phyloP scores from a whole-genome alignment of 1,140 invertebrate species.

The Scaptomyza hsui region DNA sequence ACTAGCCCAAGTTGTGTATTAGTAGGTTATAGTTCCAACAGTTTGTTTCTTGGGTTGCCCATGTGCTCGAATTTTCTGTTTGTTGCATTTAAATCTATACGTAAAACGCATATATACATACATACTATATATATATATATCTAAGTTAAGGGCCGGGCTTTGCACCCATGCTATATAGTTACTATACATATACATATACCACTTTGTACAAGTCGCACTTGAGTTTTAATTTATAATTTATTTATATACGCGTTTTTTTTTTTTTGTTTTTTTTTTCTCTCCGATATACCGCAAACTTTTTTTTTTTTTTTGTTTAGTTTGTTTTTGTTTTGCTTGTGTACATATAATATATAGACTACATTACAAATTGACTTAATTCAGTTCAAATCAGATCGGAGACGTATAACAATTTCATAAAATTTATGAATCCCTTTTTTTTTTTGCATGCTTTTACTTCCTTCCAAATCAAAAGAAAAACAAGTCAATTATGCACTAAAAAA shows the following conservation, averaged over 20 bases:
- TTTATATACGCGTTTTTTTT: conserved; percentile 31
- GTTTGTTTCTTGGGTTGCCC: conserved; percentile 47
- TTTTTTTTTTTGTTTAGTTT: conserved; percentile 12
- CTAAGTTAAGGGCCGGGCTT: conserved; percentile 37
- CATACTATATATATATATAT: conserved; percentile 36
- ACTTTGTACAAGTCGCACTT: conserved; percentile 37
- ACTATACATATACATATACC: conserved; percentile 39
- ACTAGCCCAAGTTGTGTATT: conserved; percentile 56
- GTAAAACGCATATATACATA: conserved; percentile 37
- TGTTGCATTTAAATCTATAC: conserved; percentile 57
- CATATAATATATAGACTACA: conserved; percentile 17
- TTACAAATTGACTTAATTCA: conserved; percentile 23
- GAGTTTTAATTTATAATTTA: conserved; percentile 55
- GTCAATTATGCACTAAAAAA: conserved; percentile 1
- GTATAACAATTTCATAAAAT: conserved; percentile 27
- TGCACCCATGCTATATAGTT: conserved; percentile 49
- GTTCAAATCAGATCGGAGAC: conserved; percentile 18
- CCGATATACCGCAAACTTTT: conserved; percentile 13
- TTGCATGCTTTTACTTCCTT: conserved; percentile 76
- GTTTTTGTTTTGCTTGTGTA: conserved; percentile 18
- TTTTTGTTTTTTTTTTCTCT: conserved; percentile 18
- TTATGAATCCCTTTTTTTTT: conserved; percentile 54
- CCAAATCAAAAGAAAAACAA: conserved; percentile 47
- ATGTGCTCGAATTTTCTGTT: conserved; percentile 72
- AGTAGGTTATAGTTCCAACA: conserved; percentile 64